Evolutionary conservation across 2,113 vertebrate genomes (phyloP).

Genomic region (Gopherus flavomarginatus): DNA sequence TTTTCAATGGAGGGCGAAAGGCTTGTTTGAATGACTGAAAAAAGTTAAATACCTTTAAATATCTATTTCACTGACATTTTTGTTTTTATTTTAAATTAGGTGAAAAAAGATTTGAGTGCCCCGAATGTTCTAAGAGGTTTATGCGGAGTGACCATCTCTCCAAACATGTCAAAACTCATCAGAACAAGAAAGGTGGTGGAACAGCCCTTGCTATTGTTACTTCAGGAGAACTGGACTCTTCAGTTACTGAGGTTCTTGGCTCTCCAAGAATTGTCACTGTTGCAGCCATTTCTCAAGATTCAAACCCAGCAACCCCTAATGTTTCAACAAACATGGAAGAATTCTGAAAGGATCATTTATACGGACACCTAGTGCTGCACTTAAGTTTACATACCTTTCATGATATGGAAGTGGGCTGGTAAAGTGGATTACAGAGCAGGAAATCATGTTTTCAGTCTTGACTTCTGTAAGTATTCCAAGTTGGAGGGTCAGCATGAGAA

Average conservation of each 20-base stretch:
- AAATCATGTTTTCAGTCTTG: constrained; percentile 77
- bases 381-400: constrained; percentile 84
- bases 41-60: not conserved
- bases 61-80: constrained; percentile 31
- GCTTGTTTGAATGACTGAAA: not conserved
- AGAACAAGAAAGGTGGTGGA: constrained; percentile 96
- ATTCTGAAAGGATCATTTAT: constrained; percentile 81
- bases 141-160: constrained; percentile 99
- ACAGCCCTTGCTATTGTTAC: constrained; percentile 96
- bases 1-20: not conserved
- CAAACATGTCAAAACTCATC: constrained; percentile 99
- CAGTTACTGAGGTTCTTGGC: constrained; percentile 89
- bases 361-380: constrained; percentile 83
- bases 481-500: constrained; percentile 76
- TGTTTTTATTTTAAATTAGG: constrained; percentile 80
- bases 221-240: constrained; percentile 95
- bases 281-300: constrained; percentile 96
- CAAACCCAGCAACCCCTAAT: constrained; percentile 94
- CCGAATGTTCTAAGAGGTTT: constrained; percentile 98
- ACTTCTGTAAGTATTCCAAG: constrained; percentile 75
- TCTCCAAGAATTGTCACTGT: constrained; percentile 96
- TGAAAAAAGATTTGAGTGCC: constrained; percentile 98
- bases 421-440: constrained; percentile 82
- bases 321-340: constrained; percentile 95
- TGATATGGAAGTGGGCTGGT: constrained; percentile 83